phyloP scores from a whole-genome alignment of 1,140 invertebrate genomes.

The Drosophila nannoptera region DNA sequence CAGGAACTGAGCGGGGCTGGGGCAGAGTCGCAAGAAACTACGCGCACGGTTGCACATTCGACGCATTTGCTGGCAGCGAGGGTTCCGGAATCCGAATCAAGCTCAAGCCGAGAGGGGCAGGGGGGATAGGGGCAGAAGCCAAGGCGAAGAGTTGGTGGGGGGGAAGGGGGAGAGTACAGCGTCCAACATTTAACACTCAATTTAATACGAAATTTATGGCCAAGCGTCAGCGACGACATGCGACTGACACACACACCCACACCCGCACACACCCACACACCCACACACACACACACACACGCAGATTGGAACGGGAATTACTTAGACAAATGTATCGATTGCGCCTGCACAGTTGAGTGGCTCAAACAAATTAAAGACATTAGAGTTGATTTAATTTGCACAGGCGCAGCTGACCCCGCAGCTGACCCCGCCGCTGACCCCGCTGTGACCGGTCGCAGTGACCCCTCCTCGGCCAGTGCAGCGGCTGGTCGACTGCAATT shows the following conservation, averaged over 20 bases:
- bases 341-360: constrained; percentile 59
- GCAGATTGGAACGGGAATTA: constrained; percentile 15
- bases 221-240: constrained; percentile 70
- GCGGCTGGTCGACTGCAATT: constrained; percentile 53
- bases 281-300: background rate
- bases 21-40: constrained; percentile 31
- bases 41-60: constrained; percentile 69
- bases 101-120: constrained; percentile 5
- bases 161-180: constrained; percentile 38
- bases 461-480: constrained; percentile 10
- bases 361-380: constrained; percentile 77
- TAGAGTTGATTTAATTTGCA: constrained; percentile 77
- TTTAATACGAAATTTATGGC: constrained; percentile 77
- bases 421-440: constrained; percentile 51
- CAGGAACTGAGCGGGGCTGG: background rate
- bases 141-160: background rate
- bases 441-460: constrained; percentile 13
- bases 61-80: constrained; percentile 35
- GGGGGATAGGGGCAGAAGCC: background rate
- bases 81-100: background rate
- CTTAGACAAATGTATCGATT: constrained; percentile 6
- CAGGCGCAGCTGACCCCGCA: constrained; percentile 57
- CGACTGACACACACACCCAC: constrained; percentile 31
- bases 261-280: background rate
- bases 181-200: constrained; percentile 77